phyloP scores from a whole-genome alignment of 2,113 vertebrate genomes.

The Lichenostomus cassidix region DNA sequence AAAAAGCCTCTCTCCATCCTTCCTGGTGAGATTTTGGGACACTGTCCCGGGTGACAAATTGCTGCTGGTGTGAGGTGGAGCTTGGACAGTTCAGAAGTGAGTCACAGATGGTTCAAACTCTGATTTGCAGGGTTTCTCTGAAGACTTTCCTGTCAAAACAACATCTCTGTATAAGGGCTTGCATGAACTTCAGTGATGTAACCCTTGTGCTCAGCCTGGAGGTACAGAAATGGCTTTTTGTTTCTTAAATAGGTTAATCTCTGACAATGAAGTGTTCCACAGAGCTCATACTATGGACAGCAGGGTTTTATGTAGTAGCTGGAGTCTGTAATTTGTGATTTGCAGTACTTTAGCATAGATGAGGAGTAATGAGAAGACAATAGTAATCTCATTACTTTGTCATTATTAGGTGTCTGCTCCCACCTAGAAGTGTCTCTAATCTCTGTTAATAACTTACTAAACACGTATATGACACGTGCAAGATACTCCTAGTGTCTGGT shows the following conservation, averaged over 20 bases:
- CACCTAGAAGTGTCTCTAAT: neutral
- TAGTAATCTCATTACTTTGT: neutral
- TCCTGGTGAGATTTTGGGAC: neutral
- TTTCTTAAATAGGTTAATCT: neutral
- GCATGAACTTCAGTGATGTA: neutral
- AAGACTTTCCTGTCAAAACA: neutral
- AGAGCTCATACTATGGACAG: neutral
- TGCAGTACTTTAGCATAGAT: neutral
- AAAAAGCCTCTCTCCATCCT: neutral
- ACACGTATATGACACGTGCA: neutral
- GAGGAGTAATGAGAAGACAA: neutral
- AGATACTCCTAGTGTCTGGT: neutral
- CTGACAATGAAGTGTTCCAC: neutral
- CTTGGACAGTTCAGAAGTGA: rapidly evolving
- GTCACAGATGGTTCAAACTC: neutral
- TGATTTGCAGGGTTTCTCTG: neutral
- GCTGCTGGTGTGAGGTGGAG: neutral
- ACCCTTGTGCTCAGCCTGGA: neutral
- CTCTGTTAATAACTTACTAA: neutral
- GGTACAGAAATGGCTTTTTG: neutral
- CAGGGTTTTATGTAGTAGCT: neutral
- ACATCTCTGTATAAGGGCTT: neutral
- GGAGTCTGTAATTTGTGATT: neutral
- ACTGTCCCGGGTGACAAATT: neutral
- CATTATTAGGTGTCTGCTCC: neutral